Evolutionary conservation across 2,797 vertebrate species (phyloP).

Genomic region (Paedocypris micromegethes): DNA sequence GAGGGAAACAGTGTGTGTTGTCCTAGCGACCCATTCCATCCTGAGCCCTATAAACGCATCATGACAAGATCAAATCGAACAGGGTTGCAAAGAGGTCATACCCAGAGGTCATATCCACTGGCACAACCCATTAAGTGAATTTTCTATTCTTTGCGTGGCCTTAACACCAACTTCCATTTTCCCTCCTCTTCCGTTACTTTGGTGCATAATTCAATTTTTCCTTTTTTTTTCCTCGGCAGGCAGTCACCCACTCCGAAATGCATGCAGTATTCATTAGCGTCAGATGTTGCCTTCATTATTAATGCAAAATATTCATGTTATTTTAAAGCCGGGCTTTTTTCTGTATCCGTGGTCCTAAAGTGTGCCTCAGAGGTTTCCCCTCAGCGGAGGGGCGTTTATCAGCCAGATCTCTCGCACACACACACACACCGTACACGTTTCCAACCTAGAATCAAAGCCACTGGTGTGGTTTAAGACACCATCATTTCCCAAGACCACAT

Average conservation of each 20-base stretch:
- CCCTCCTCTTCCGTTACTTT: constrained; percentile 33
- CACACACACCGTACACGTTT: constrained; percentile 18
- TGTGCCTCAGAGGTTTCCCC: constrained; percentile 38
- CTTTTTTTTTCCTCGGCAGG: constrained; percentile 26
- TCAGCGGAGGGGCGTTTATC: constrained; percentile 30
- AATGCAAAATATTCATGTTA: constrained; percentile 56
- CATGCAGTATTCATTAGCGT: constrained; percentile 49
- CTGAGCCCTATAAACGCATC: constrained; percentile 47
- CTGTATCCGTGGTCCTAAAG: constrained; percentile 40
- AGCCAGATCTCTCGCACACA: constrained; percentile 3
- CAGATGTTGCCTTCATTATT: constrained; percentile 54
- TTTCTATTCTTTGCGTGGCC: constrained; percentile 42
- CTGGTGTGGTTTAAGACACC: not conserved
- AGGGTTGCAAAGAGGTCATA: constrained; percentile 46
- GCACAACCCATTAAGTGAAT: constrained; percentile 54
- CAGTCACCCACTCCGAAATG: constrained; percentile 40
- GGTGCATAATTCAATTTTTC: constrained; percentile 40
- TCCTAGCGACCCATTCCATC: constrained; percentile 42
- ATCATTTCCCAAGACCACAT: not conserved
- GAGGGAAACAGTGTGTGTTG: constrained; percentile 27
- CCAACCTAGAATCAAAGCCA: constrained; percentile 33
- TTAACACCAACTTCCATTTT: constrained; percentile 34
- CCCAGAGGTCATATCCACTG: constrained; percentile 51
- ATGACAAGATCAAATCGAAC: constrained; percentile 55
- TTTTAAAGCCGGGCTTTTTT: constrained; percentile 42